Conservation (phyloP, 2,888 invertebrate genomes). For the Dryadula phaetusa region DNA sequence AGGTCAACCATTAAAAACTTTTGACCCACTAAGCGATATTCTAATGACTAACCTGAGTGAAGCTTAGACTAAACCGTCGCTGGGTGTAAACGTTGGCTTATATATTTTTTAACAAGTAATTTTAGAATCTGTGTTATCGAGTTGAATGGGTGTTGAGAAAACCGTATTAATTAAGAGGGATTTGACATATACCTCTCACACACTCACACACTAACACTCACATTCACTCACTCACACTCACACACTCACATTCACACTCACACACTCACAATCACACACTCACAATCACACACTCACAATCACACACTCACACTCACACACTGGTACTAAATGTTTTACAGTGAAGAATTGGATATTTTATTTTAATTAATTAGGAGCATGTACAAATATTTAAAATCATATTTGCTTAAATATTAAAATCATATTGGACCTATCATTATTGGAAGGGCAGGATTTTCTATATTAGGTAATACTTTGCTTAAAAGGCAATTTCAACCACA, state of each 20-base stretch:
- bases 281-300: conserved; percentile 43
- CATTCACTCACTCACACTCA: not conserved
- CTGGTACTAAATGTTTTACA: too few species aligned
- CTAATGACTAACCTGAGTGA: conserved; percentile 38
- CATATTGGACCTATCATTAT: too few species aligned
- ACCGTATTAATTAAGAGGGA: too few species aligned
- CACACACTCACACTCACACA: too few species aligned
- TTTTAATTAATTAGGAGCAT: too few species aligned
- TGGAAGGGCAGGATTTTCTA: too few species aligned
- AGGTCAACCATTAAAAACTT: conserved; percentile 47
- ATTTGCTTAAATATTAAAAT: too few species aligned
- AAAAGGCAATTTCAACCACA: too few species aligned
- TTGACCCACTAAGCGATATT: conserved; percentile 47
- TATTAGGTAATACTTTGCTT: too few species aligned
- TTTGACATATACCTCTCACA: too few species aligned
- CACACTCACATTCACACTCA: not conserved
- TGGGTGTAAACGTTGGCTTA: not conserved
- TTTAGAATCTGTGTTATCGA: not conserved
- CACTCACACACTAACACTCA: not conserved
- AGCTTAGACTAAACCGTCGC: not conserved
- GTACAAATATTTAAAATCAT: too few species aligned
- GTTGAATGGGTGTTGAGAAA: not conserved
- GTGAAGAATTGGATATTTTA: too few species aligned
- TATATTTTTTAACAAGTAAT: not conserved
- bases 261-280: conserved; percentile 55